Evolutionary conservation across 2,888 invertebrate species (phyloP).

Genomic region (Sesia bembeciformis): DNA sequence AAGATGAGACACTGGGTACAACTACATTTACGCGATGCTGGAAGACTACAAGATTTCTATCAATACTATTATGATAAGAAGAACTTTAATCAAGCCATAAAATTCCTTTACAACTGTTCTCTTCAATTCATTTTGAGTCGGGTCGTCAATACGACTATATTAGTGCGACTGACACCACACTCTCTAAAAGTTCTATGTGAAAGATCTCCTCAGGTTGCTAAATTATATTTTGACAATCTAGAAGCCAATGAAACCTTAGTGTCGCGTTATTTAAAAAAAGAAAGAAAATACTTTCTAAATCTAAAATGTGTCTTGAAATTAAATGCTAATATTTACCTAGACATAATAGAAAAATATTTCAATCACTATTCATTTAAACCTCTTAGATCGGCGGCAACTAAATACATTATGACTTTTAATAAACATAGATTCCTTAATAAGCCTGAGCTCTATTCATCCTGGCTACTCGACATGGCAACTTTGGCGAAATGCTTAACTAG

Average conservation of each 20-base stretch:
- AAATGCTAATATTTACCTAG: background rate
- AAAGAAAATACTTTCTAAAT: background rate
- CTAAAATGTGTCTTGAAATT: background rate
- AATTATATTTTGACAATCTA: background rate
- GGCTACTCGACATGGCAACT: conserved; percentile 28
- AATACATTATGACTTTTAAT: conserved; percentile 27
- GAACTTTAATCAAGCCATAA: conserved; percentile 25
- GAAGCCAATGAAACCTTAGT: background rate
- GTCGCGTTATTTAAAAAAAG: background rate
- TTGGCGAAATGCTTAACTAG: conserved; percentile 25
- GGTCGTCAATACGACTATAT: background rate
- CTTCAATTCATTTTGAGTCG: background rate
- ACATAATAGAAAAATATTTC: background rate
- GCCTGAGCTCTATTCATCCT: conserved; percentile 31
- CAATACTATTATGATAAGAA: conserved; percentile 23
- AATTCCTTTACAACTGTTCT: conserved; percentile 20
- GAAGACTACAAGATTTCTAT: conserved; percentile 36
- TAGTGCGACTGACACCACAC: background rate
- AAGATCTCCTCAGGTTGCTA: background rate
- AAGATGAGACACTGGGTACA: conserved; percentile 41
- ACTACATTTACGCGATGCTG: conserved; percentile 21
- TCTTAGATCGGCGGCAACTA: conserved; percentile 14
- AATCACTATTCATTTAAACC: background rate
- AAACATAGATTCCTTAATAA: conserved; percentile 30
- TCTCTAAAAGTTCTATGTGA: background rate